A percentile compares a stretch with the other conserved stretches of the same genome.
These are phyloP conservation scores for Aphelocoma coerulescens DNA, from an alignment of 2,113 vertebrate genomes.

Conservation along the genomic window DNA sequence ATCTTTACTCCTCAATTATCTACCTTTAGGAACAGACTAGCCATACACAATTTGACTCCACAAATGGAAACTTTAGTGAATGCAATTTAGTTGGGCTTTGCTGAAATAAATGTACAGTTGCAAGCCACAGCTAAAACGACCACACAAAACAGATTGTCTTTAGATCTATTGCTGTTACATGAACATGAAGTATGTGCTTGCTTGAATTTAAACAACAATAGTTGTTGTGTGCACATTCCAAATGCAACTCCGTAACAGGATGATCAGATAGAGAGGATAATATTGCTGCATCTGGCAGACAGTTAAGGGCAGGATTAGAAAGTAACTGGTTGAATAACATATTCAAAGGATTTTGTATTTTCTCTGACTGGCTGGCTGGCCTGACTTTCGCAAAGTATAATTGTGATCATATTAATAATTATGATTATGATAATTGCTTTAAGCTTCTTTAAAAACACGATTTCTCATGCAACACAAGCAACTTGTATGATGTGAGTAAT, in stretches of 20 bases:
- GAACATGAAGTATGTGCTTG: background rate
- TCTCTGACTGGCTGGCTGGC: background rate
- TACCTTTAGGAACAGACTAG: background rate
- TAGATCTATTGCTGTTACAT: background rate
- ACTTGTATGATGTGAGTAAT: background rate
- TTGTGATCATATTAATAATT: background rate
- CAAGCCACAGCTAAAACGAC: background rate
- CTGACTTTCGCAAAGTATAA: background rate
- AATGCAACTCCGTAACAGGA: background rate
- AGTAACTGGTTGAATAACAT: background rate
- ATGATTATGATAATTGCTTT: background rate
- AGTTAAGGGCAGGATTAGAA: background rate
- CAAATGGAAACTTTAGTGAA: background rate
- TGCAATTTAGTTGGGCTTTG: background rate
- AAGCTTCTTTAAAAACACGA: background rate
- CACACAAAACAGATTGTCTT: background rate
- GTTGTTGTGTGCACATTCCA: background rate
- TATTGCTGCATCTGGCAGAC: background rate
- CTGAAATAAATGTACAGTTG: background rate
- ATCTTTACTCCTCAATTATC: background rate
- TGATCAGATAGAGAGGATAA: background rate
- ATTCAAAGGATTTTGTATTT: background rate
- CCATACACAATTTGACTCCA: background rate
- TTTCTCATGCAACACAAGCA: background rate
- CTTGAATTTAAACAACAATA: background rate